Evolutionary conservation across 2,888 invertebrate genomes (phyloP).

Genomic region (Cloeon dipterum): DNA sequence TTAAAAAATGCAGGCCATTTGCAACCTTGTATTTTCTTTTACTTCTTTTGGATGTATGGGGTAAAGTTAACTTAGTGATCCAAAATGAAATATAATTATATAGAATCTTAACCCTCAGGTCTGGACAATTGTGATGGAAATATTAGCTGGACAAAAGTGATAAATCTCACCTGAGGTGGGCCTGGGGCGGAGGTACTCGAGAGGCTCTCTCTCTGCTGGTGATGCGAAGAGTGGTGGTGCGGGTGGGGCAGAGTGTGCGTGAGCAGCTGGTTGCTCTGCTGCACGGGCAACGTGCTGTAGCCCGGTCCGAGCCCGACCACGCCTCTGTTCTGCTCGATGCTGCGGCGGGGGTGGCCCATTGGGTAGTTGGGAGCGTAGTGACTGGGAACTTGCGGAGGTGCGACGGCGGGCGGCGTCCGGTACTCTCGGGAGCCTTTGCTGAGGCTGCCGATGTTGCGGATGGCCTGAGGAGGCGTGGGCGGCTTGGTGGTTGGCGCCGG

Average conservation of each 20-base stretch:
- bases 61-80: too few relatives aligned
- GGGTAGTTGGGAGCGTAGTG: constrained; percentile 93
- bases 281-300: constrained; percentile 65
- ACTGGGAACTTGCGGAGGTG: constrained; percentile 83
- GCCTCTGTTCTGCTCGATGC: constrained; percentile 16
- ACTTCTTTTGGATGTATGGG: too few relatives aligned
- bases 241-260: constrained; percentile 10
- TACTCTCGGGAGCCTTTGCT: constrained; percentile 49
- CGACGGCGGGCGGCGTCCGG: constrained; percentile 87
- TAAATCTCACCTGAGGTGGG: constrained; percentile 13
- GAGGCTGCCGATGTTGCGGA: constrained; percentile 20
- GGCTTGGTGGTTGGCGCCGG: constrained; percentile 91
- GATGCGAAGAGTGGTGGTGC: constrained; percentile 12
- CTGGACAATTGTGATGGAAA: too few relatives aligned
- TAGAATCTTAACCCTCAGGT: too few relatives aligned
- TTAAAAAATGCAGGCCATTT: too few relatives aligned
- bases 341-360: constrained; percentile 46
- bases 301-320: constrained; percentile 33
- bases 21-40: too few relatives aligned
- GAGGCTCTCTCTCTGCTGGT: constrained; percentile 23
- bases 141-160: too few relatives aligned
- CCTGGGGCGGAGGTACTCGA: constrained; percentile 16
- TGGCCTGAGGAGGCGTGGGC: constrained; percentile 68
- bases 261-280: constrained; percentile 18
- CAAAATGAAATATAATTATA: too few relatives aligned